A percentile compares a stretch with the other conserved stretches of the same genome.
phyloP scores from a whole-genome alignment of 2,888 invertebrate species.

The Pachliopta kotzebuea region DNA sequence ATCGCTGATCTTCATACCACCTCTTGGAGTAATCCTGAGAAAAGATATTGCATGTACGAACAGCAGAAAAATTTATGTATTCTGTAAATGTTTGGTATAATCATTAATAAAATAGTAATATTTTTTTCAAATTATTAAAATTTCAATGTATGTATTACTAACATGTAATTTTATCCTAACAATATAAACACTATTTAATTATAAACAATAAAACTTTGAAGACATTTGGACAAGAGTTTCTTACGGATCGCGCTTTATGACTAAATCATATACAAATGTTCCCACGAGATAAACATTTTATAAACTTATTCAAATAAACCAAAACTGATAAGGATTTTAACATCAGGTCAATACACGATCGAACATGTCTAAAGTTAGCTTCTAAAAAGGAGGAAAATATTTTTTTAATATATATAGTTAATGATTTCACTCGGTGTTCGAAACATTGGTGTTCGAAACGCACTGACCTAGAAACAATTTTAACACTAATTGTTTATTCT shows the following conservation, averaged over 20 bases:
- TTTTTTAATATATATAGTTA: no score
- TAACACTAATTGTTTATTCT: no score
- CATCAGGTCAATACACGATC: neutral
- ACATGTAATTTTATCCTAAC: neutral
- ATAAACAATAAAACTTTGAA: no score
- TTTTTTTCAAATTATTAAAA: neutral
- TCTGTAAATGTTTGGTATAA: no score
- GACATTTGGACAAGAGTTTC: neutral
- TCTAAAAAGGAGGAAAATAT: no score
- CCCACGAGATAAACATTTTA: slow-evolving; percentile 30
- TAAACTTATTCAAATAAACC: slow-evolving; percentile 28
- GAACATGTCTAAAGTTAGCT: no score
- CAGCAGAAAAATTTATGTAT: no score
- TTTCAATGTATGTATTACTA: neutral
- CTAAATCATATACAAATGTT: slow-evolving; percentile 29
- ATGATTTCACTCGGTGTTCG: no score
- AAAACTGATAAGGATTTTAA: slow-evolving; percentile 35
- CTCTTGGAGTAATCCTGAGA: slow-evolving; percentile 68
- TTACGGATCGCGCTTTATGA: slow-evolving; percentile 11
- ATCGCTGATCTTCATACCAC: slow-evolving; percentile 83
- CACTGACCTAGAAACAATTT: no score
- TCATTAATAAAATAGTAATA: slow-evolving; percentile 35
- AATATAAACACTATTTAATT: no score
- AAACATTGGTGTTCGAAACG: no score
- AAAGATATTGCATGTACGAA: no score